These are phyloP conservation scores for Turritopsis rubra DNA, from an alignment of 30 jellyfish, hydroid and myxozoan genomes.

Conservation along the genomic window DNA sequence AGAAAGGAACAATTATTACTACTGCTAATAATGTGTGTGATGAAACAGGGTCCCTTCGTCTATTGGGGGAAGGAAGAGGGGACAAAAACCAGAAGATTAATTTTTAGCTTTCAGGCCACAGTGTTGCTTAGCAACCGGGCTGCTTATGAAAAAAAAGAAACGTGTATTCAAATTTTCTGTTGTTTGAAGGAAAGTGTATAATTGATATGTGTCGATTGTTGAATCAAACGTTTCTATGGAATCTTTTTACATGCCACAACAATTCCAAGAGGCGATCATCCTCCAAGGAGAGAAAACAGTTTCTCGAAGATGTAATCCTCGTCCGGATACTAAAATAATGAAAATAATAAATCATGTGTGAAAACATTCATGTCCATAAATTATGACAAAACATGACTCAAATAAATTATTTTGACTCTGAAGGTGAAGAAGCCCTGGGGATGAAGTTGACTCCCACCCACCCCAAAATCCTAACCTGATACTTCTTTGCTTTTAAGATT, in stretches of 20 bases:
- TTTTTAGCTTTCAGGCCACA: no score
- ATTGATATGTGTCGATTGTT: no score
- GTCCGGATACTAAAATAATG: conserved; percentile 3
- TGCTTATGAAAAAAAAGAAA: no score
- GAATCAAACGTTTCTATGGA: background rate
- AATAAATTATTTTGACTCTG: background rate
- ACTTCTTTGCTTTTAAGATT: background rate
- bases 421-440: background rate
- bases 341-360: background rate
- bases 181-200: no score
- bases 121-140: no score
- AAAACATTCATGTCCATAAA: background rate
- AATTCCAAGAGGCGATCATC: background rate
- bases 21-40: no score
- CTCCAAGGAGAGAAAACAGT: conserved; percentile 11
- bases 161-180: no score
- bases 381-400: background rate
- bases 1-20: no score
- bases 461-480: background rate
- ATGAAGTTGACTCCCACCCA: conserved; percentile 4
- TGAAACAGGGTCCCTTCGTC: no score
- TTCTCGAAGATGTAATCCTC: conserved; percentile 13
- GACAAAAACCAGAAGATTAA: no score
- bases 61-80: no score
- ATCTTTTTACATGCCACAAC: background rate